Base-by-base conservation (phyloP, 2,113 vertebrate genomes). In the Potamarius usumacintae region DNA sequence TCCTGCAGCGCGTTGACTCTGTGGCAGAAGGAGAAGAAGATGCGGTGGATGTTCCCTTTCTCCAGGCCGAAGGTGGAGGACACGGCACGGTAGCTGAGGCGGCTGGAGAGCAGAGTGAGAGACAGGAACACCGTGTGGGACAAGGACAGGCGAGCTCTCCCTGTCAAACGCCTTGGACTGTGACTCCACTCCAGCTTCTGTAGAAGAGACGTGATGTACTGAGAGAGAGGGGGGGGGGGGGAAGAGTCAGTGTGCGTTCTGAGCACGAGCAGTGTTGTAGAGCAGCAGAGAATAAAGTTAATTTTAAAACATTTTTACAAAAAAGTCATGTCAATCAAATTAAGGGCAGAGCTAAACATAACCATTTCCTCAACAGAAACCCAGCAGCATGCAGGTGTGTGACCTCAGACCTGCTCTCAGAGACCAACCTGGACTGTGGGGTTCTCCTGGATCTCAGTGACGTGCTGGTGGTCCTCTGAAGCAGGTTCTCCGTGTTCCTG, bases 1-100 rank as follows among this genome's bases (percentile, higher is more conserved):
- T 90, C 91, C 27, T 91, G 71, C 87, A 95, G 90, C 20, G 58
- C 76, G 88, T 90, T 94, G 88, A 95, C 42, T 0, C 92, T 90
- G n/a, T 95, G 90, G 22, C 95, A 95, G 93, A 95, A 95, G 12
- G 94, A 94, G 20, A 93, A 95, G 91, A 95, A 95, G 88, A 94
- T 94, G 82, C 94, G 88, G 91, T 96, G 94, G 88, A 95, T 93
- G 90, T 96, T 95, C 55, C 95, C 94, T 69, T 95, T 95, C 90
- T 96, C 95, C 90, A 96, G 88, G 48, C 91, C 90, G 88, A 95
- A 95, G 78, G 91, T 93, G 4, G 86, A 89, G 53, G 95, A 95
- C 74, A 96, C 91, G 0, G 91, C 88, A 50, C 95, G 94, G 79
- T 95, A 95, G 86, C 94, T 96, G 89, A 94, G 85, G 0, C 92